These are phyloP conservation scores for Aphaenogaster rudis DNA, from an alignment of 1,140 invertebrate genomes.

Conservation along the genomic window DNA sequence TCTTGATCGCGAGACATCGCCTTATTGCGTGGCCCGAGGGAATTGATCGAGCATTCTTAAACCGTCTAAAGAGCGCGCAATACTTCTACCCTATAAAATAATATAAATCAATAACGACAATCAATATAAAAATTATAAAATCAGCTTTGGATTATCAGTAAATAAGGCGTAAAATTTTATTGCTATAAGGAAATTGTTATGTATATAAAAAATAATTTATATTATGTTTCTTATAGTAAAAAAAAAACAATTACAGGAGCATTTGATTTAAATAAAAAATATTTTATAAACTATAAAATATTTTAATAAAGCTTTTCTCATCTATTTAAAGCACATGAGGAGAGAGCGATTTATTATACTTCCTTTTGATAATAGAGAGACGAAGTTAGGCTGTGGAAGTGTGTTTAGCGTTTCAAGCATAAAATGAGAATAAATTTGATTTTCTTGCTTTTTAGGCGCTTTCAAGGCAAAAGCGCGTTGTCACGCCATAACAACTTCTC, in stretches of 20 bases:
- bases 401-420: slow-evolving; percentile 1
- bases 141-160: neutral
- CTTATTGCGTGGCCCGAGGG: slow-evolving; percentile 69
- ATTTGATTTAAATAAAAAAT: neutral
- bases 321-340: neutral
- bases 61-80: slow-evolving; percentile 24
- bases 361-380: slow-evolving; percentile 8
- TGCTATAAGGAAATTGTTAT: neutral
- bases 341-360: slow-evolving; percentile 19
- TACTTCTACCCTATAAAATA: neutral
- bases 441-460: slow-evolving; percentile 44
- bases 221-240: neutral
- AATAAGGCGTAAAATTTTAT: neutral
- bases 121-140: neutral
- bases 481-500: slow-evolving; percentile 40
- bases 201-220: neutral
- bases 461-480: slow-evolving; percentile 40
- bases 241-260: neutral
- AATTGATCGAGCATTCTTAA: slow-evolving; percentile 68
- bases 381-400: slow-evolving; percentile 4
- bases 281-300: neutral
- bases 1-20: slow-evolving; percentile 66
- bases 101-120: neutral
- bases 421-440: slow-evolving; percentile 39
- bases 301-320: neutral